Evolutionary conservation across 2,797 vertebrate species (phyloP).

Genomic region (Siniperca obscura): DNA sequence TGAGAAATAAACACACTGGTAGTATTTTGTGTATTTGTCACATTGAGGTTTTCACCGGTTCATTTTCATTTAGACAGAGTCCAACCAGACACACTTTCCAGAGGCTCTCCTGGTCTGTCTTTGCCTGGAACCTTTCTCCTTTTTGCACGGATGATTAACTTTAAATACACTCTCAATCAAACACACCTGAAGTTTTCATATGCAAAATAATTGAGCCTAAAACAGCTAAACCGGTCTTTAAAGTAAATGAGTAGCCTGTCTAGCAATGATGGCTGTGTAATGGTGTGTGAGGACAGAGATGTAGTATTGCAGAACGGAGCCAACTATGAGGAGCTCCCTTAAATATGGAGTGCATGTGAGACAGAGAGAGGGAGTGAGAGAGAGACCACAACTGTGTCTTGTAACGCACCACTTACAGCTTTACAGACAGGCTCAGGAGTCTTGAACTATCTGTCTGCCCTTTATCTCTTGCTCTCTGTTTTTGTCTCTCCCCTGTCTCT

Average conservation of each 20-base stretch:
- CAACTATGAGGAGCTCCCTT: background rate
- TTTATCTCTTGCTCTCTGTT: constrained; percentile 46
- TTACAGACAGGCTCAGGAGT: constrained; percentile 40
- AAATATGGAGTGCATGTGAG: background rate
- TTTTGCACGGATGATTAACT: constrained; percentile 47
- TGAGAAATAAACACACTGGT: background rate
- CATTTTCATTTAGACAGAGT: background rate
- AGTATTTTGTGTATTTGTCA: background rate
- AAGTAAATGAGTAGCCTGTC: constrained; percentile 36
- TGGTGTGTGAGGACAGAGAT: constrained; percentile 52
- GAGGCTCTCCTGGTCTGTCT: background rate
- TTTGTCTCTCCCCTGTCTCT: constrained; percentile 40
- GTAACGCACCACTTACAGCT: constrained; percentile 47
- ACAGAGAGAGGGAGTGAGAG: background rate
- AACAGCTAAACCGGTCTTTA: constrained; percentile 36
- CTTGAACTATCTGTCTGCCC: constrained; percentile 41
- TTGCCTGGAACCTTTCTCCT: constrained; percentile 12
- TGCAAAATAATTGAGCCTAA: constrained; percentile 52
- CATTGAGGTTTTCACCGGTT: background rate
- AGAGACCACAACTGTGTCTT: constrained; percentile 17
- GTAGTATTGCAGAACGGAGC: constrained; percentile 19
- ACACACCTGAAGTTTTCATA: constrained; percentile 46
- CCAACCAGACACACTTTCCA: background rate
- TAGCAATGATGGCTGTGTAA: constrained; percentile 49
- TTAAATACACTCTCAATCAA: constrained; percentile 48